Evolutionary conservation across 1,140 invertebrate genomes (phyloP), one percentile per base, ranked within the genome.

Genomic region (Bombyx mandarina): DNA sequence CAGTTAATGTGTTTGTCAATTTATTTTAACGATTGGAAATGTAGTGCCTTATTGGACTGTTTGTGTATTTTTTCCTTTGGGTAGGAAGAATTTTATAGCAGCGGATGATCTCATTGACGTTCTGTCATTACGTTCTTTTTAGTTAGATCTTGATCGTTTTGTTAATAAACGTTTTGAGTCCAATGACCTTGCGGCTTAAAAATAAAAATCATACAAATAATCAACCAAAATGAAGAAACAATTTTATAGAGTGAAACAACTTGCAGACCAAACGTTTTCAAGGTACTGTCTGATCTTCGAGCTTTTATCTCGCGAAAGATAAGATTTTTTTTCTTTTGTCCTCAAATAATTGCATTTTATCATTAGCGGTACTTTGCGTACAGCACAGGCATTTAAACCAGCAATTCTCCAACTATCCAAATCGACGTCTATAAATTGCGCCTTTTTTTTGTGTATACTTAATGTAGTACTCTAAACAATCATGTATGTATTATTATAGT

Each of bases 261-360:
- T 96, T 54, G 94, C 94, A 65, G 94, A 96, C 89, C 95, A 96
- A 89, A 95, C 94, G 60, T 94, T 96, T 88, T 93, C 94, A 77
- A 94, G 94, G 94, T 96, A 92, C 88, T 68, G 42, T 35, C 58
- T 61, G 60, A 54, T 67, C 57, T 22, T 45, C 56, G 51, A 57
- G 47, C 63, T 65, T 65, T 75, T 81, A 79, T 82, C 73, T 71
- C 52, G 58, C 65, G 68, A 75, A 66, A 71, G 81, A 86, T 86
- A 86, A 86, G 77, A 81, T 77, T 77, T 53, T 61, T 56, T 49
- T 56, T 64, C 52, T 59, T 73, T 68, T 70, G 58, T 67, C 2
- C 26, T 35, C 26, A 35, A 35, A 35, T 35, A 35, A 35, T 35
- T 35, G 26, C 26, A 35, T 35, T 35, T 35, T 35, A 35, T 35